phyloP scores from a whole-genome alignment of 2,113 vertebrate species.

The Thalassoma bifasciatum region DNA sequence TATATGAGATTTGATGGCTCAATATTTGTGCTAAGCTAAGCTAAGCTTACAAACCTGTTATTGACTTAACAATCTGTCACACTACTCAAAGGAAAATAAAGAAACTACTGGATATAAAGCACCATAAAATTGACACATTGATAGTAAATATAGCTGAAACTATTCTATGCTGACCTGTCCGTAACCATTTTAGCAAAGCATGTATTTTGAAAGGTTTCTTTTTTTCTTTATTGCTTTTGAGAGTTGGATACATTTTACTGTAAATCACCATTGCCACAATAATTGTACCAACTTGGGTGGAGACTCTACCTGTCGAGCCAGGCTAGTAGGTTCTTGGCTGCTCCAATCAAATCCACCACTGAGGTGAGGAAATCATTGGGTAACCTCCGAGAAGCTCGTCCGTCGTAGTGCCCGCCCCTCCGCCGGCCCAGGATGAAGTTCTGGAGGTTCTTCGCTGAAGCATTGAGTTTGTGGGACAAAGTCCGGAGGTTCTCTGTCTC shows the following conservation, averaged over 20 bases:
- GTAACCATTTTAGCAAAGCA: too few species aligned
- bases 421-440: conserved; percentile 92
- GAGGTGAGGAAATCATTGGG: conserved; percentile 92
- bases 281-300: neutral
- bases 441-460: conserved; percentile 93
- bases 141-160: too few species aligned
- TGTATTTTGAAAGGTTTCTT: too few species aligned
- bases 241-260: neutral
- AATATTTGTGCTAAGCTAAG: neutral
- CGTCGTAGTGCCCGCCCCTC: conserved; percentile 90
- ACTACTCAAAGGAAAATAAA: neutral
- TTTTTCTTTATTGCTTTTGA: too few species aligned
- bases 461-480: conserved; percentile 91
- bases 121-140: too few species aligned
- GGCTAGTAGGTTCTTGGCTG: conserved; percentile 91
- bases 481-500: conserved; percentile 93
- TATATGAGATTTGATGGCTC: too few species aligned
- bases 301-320: conserved; percentile 91
- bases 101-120: neutral
- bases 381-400: conserved; percentile 87
- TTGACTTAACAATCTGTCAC: neutral
- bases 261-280: neutral
- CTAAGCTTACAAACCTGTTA: neutral
- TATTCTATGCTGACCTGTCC: too few species aligned
- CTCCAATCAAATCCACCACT: conserved; percentile 92